Evolutionary conservation across 2,797 vertebrate genomes (phyloP).

Genomic region (Scleropages formosus): DNA sequence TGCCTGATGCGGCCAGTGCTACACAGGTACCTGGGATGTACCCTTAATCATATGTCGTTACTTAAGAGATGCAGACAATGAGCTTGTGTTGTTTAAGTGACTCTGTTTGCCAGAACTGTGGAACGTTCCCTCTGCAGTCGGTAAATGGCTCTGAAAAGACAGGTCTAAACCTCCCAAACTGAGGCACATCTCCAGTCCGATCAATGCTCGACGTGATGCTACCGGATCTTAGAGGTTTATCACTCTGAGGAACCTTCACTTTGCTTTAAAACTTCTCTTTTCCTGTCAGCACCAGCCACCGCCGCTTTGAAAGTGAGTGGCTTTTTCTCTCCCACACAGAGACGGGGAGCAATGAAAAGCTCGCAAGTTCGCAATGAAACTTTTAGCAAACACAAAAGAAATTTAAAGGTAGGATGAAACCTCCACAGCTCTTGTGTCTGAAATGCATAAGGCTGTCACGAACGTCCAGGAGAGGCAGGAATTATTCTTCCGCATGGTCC

Average conservation of each 20-base stretch:
- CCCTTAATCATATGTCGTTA: too few relatives aligned
- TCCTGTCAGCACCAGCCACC: background rate
- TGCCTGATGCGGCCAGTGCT: background rate
- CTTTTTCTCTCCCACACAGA: background rate
- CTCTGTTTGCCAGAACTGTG: too few relatives aligned
- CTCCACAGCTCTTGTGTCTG: too few relatives aligned
- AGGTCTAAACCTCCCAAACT: background rate
- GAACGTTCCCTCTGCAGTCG: too few relatives aligned
- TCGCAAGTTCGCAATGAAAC: background rate
- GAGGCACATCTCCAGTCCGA: conserved; percentile 53
- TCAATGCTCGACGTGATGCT: conserved; percentile 55
- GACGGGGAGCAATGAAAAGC: too few relatives aligned
- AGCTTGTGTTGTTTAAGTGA: too few relatives aligned
- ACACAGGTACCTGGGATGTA: too few relatives aligned
- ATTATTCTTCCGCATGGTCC: background rate
- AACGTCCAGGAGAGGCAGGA: background rate
- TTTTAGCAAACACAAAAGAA: background rate
- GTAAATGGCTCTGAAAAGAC: background rate
- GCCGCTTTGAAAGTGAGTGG: background rate
- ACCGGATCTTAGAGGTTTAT: conserved; percentile 59
- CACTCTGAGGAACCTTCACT: conserved; percentile 57
- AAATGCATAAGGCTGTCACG: too few relatives aligned
- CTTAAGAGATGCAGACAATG: too few relatives aligned
- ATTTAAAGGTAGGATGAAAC: too few relatives aligned
- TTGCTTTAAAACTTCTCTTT: conserved; percentile 34